These are phyloP conservation scores for Microhierax caerulescens DNA, from an alignment of 2,797 vertebrate species.

Conservation along the genomic window DNA sequence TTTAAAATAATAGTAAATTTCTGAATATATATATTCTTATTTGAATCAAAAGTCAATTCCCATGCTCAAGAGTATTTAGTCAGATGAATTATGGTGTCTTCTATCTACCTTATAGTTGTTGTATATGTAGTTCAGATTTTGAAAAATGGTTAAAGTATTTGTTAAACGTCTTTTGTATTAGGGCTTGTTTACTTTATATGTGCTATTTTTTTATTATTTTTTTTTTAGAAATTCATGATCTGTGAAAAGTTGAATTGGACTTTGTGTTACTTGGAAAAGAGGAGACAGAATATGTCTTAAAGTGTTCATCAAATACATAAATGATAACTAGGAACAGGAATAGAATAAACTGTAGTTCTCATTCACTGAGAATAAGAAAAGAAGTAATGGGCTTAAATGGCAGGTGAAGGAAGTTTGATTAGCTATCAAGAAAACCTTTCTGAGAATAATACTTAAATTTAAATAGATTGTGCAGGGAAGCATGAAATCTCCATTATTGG, in stretches of 20 bases:
- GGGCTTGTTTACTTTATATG: not conserved
- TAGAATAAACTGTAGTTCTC: not conserved
- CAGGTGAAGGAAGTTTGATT: not conserved
- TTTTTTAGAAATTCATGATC: not conserved
- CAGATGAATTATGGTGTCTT: not conserved
- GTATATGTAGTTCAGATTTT: not conserved
- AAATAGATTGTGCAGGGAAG: not conserved
- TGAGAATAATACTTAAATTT: not conserved
- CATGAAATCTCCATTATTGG: not conserved
- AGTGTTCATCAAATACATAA: not conserved
- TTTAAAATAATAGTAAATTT: not conserved
- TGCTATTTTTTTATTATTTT: not conserved
- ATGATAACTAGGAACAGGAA: not conserved
- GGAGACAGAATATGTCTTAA: not conserved
- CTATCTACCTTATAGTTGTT: not conserved
- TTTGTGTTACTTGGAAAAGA: not conserved
- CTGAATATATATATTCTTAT: not conserved
- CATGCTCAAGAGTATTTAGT: not conserved
- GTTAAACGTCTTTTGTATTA: not conserved
- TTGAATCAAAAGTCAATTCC: not conserved
- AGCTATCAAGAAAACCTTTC: not conserved
- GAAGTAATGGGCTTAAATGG: not conserved
- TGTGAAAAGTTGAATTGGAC: not conserved
- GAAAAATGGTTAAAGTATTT: not conserved
- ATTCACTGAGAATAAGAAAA: not conserved